These are phyloP conservation scores for Ephestia elutella DNA, from an alignment of 1,140 invertebrate species.

Conservation along the genomic window DNA sequence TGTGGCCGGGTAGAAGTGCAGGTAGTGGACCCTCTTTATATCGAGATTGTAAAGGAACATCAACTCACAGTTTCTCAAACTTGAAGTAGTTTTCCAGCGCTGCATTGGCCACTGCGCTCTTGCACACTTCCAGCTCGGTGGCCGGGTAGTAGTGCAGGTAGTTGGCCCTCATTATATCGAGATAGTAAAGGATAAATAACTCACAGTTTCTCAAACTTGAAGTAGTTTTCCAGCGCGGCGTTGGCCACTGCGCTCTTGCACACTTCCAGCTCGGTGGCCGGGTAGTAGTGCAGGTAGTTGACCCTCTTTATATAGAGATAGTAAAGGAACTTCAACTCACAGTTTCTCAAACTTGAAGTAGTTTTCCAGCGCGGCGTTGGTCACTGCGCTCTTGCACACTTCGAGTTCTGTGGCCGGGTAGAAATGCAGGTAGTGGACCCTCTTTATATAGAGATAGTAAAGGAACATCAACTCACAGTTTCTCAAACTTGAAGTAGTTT, in stretches of 20 bases:
- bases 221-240: conserved; percentile 86
- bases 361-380: conserved; percentile 83
- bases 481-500: conserved; percentile 89
- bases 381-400: conserved; percentile 97
- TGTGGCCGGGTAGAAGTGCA: conserved; percentile 96
- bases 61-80: conserved; percentile 78
- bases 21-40: conserved; percentile 99
- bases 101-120: conserved; percentile 91
- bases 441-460: no score
- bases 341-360: conserved; percentile 87
- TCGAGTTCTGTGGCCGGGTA: conserved; percentile 94
- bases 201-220: conserved; percentile 81
- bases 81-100: conserved; percentile 88
- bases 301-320: no score
- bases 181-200: no score
- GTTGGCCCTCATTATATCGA: no score
- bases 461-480: no score
- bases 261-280: conserved; percentile 91
- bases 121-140: conserved; percentile 94
- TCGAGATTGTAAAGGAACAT: no score
- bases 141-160: conserved; percentile 98
- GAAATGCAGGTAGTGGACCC: conserved; percentile 99
- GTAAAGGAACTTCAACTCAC: no score
- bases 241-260: conserved; percentile 97
- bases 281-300: conserved; percentile 99